Base-by-base conservation (phyloP, 1,140 invertebrate species). In the Drosophila lowei region DNA sequence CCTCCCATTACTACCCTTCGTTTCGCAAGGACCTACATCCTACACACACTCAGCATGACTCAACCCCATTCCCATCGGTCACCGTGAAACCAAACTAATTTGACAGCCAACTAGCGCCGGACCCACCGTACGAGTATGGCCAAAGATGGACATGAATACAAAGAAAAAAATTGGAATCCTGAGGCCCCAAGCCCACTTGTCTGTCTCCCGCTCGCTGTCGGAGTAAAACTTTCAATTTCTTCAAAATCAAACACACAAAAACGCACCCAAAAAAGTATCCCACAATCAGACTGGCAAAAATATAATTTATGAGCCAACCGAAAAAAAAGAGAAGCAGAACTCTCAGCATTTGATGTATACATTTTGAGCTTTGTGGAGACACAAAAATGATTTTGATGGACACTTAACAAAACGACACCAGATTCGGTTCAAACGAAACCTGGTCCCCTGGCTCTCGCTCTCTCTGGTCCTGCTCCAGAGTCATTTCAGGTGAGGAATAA, bases 371-470 rank as follows among this genome's bases (percentile, higher is more conserved):
- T 79, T 88, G 74, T 78, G 74, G 79, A 76, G 83, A 88, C 83
- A 88, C 83, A 79, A 88, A 88, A 88, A 81, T 83, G 83, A 88
- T 81, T 88, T 88, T 88, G 83, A 88, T 88, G 83, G 83, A 88
- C 83, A 88, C 80, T 88, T 88, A 83, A 79, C 83, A 88, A 88
- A 85, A 88, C 83, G 83, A 88, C 83, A 88, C 83, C 83, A 88
- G 68, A 38, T 38, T 38, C 34, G 34, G 34, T 13, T 38, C 11
- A 52, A 43, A 52, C 58, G 21, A 50, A 58, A 44, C 52, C 47
- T 43, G 25, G 18, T 30, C 8, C 62, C 50, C 52, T 52, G 59
- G 30, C 57, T 34, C 23, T 42, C 4, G 0, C 3, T 38, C 23
- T 4, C 23, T 3, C 28, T 30, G 28, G 9, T 38, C 11, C 11